Evolutionary conservation across 2,797 vertebrate genomes (phyloP), one percentile per base, ranked within the genome.

Genomic region (Enteromius mattozi): DNA sequence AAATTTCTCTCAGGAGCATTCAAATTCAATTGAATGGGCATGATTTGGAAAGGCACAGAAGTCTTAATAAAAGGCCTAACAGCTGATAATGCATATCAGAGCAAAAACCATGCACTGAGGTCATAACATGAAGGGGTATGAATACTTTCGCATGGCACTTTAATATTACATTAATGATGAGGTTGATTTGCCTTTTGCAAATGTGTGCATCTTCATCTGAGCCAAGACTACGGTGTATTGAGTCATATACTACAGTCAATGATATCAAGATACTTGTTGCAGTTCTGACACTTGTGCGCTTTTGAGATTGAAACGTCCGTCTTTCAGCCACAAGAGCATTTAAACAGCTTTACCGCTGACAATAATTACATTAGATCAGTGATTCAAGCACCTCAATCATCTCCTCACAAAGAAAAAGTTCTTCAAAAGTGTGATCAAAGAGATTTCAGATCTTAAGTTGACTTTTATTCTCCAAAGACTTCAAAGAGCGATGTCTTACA

Each of bases 391-490:
- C 61, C 47, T 66, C 66, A 81, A 24, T 85, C 75, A 45, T 93
- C 91, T 88, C 86, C 86, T 85, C 88, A 92, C 92, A 94, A 93
- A 94, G 92, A 87, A 87, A 87, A 90, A 91, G 17, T 92, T 92
- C 86, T 89, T 88, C 91, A 88, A 90, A 92, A 90, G 89, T 86
- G 78, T 88, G 93, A 95, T 95, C 95, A 95, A 95, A 95, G 92
- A 83, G 54, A 66, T 82, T 37, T 66, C 42, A 65, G 90, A 87
- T 91, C 91, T 92, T 90, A 82, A 92, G 91, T 90, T 89, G 86
- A 86, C 85, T 91, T 91, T 91, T 86, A 89, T 82, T 90, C 87
- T 91, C 87, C 85, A 90, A 85, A 88, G 71, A 92, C 92, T 90
- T 95, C 94, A 95, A 95, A 95, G 93, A 74, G 45, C 2, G 85